Evolutionary conservation across 2,888 invertebrate genomes (phyloP), one percentile per base, ranked within the genome.

Genomic region (Fissipunctia ypsillon): DNA sequence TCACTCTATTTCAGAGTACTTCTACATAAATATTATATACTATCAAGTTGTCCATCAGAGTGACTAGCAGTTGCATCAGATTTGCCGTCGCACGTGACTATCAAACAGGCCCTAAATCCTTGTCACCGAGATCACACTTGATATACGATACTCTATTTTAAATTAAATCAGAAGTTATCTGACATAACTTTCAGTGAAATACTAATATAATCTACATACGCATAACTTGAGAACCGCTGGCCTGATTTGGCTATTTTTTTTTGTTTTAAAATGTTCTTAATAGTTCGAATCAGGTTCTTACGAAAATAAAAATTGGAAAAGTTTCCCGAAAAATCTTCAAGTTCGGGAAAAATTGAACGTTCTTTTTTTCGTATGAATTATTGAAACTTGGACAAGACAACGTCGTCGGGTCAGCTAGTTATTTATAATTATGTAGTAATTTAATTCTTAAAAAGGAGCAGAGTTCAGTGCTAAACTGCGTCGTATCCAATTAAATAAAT

Each of bases 81-180:
- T 64, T 52, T 64, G 16, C 16, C 4, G 10, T 31, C 19, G 25
- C n/a, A 5, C 31, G 57, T 45, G 63, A 70, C 61, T 50, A 50
- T 76, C 43, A 52, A 43, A 52, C 4, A 45, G 16, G 3, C 14
- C 56, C 4, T 63, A 56, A 78, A 56, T 69, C 59, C 28, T 56
- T 61, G 59, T 61, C 70, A 54, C 41, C 25, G 16, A 28, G 5
- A 28, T 45, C 25, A 25, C 9, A 19, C 10, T n/a, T 41, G 31
- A 48, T 50, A 12, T 12, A 41, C 10, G n/a, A 43, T 43, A 41
- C 6, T n/a, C 10, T 22, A 4, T 22, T 41, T 28, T 35, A 31
- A 60, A 48, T 41, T 10, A 25, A 61, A 76, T 25, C 25, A 28
- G 3, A n/a, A 38, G 22, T 35, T 28, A 10, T 10, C 35, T 22